phyloP scores from a whole-genome alignment of 2,113 vertebrate genomes.

The Notarius quadriscutis region DNA sequence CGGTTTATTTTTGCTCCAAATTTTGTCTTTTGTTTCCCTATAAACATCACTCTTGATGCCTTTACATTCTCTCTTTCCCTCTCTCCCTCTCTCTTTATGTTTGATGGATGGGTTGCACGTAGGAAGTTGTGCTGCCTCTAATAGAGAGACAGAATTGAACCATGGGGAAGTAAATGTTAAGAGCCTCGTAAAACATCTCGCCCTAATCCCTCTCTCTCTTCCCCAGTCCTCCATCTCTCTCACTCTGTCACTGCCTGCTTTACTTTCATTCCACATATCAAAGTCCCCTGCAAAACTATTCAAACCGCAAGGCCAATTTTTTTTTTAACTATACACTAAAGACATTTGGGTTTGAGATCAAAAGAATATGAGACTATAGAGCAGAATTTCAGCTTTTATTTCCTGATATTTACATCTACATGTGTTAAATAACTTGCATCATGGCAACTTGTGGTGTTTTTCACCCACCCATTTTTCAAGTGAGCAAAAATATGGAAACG shows the following conservation, averaged over 20 bases:
- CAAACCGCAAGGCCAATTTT: background rate
- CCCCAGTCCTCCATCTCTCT: constrained; percentile 46
- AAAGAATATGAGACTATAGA: background rate
- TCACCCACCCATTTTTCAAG: background rate
- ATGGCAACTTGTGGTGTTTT: background rate
- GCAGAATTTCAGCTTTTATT: background rate
- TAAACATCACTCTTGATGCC: constrained; percentile 3
- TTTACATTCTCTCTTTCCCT: constrained; percentile 17
- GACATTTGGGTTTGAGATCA: background rate
- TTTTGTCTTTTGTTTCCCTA: background rate
- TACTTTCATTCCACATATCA: constrained; percentile 21
- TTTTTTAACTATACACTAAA: background rate
- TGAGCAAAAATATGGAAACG: background rate
- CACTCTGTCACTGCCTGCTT: constrained; percentile 37
- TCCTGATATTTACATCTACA: background rate
- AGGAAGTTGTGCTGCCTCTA: constrained; percentile 72
- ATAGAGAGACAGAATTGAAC: constrained; percentile 78
- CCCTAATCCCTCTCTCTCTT: constrained; percentile 61
- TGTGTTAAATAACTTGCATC: background rate
- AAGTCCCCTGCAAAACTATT: background rate
- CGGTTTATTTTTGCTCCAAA: background rate
- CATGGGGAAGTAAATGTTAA: constrained; percentile 79
- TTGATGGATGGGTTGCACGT: constrained; percentile 76
- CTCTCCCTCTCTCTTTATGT: constrained; percentile 48
- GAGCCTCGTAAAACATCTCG: constrained; percentile 76